Conservation (phyloP, 2,113 vertebrate genomes). For the Bombycilla garrulus region DNA sequence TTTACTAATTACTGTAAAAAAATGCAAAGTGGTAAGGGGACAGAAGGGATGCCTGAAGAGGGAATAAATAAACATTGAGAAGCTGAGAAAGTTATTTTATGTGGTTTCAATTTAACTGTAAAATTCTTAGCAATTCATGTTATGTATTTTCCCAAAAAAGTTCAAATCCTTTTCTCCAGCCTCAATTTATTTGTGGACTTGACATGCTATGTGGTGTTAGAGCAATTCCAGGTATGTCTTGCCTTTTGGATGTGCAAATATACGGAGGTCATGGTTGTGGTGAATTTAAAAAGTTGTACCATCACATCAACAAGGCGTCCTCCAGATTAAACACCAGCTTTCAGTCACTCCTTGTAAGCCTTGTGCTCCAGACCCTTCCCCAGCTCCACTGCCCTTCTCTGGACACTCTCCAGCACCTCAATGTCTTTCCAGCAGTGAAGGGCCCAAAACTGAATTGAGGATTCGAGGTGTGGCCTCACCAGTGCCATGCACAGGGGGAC, state of each 20-base stretch:
- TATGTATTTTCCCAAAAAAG: neutral
- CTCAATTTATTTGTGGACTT: neutral
- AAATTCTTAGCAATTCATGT: neutral
- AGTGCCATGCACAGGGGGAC: fast-evolving
- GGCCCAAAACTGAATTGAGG: neutral
- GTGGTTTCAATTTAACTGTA: neutral
- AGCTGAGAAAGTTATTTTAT: neutral
- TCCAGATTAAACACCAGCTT: neutral
- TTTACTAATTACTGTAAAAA: neutral
- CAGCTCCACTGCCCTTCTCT: neutral
- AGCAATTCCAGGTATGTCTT: neutral
- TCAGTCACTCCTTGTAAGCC: neutral
- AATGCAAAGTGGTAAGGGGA: neutral
- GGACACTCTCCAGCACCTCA: neutral
- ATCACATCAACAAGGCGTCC: neutral
- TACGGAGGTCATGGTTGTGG: fast-evolving
- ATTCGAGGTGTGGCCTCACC: fast-evolving
- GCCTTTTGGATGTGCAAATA: neutral
- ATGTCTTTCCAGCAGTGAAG: neutral
- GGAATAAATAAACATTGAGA: neutral
- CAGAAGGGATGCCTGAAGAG: neutral
- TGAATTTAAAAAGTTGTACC: neutral
- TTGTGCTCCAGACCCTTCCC: neutral
- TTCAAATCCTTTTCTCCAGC: neutral
- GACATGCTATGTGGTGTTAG: neutral